Evolutionary conservation across 2,797 vertebrate species (phyloP), one percentile per base, ranked within the genome.

Genomic region (Scolopax rusticola): DNA sequence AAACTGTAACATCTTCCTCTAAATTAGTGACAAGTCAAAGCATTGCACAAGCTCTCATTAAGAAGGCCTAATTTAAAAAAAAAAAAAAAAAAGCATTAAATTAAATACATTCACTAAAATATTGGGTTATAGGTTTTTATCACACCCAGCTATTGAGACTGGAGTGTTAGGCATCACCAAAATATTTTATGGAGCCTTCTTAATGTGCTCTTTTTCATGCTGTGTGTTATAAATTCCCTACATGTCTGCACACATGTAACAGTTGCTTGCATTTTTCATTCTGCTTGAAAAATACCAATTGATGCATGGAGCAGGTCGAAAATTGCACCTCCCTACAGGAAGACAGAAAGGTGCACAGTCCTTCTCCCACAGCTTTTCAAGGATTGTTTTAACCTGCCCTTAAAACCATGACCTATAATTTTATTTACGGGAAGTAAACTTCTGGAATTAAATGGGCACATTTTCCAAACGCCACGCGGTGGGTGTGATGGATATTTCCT

Each of bases 381-480:
- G 17, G 57, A 47, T 76, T 94, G 51, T 81, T 96, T 84, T 93
- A 90, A 93, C 97, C 96, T 90, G 24, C 50, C 51, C 91, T 85
- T 89, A 83, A 93, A 93, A 43, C 27, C 14, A 45, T 48, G 10
- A 65, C 88, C 85, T 95, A 50, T 82, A n/a, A 54, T 93, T 92
- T 97, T 93, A 95, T 95, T 97, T 94, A 92, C 87, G 45, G 64
- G 82, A 97, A 97, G 59, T 63, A 93, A 81, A 80, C 56, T 97
- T 95, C 75, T 89, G 81, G 41, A 93, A 95, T 97, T 96, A 96
- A 97, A 93, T 36, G 9, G 40, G 54, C 48, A 41, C 2, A 9
- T 97, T 95, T 96, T 89, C 93, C 41, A 91, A 96, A 90, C 7
- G 27, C 60, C 24, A 65, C 11, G 1, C 0, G 0, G 36, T 43